These are phyloP conservation scores for Acrossocheilus fasciatus DNA, from an alignment of 2,797 vertebrate species.

Conservation along the genomic window DNA sequence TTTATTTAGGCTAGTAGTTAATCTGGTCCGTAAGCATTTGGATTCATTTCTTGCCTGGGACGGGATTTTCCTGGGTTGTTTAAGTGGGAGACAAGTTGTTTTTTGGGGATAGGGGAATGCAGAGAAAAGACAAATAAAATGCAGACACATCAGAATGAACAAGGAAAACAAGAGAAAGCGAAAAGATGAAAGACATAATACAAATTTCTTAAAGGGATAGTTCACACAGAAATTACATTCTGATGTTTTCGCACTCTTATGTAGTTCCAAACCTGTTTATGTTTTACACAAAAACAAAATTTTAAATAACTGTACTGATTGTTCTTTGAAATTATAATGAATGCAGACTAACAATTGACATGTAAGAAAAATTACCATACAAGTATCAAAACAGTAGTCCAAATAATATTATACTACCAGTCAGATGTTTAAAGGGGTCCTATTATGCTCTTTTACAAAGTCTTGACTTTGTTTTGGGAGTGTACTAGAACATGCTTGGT, in stretches of 20 bases:
- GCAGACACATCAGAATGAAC: neutral
- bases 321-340: constrained; percentile 3
- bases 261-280: neutral
- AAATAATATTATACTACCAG: neutral
- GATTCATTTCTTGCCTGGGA: constrained; percentile 5
- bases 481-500: no score
- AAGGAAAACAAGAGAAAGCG: constrained; percentile 26
- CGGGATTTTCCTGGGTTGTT: constrained; percentile 17
- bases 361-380: neutral
- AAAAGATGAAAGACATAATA: constrained; percentile 11
- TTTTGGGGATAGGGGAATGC: constrained; percentile 1
- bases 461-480: no score
- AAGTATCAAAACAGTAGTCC: neutral
- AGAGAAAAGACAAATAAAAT: constrained; percentile 16
- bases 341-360: neutral
- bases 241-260: neutral
- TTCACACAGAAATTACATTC: neutral
- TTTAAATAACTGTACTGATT: neutral
- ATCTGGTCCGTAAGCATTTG: constrained; percentile 27
- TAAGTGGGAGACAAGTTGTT: constrained; percentile 17
- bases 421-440: neutral
- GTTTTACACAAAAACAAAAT: neutral
- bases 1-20: constrained; percentile 21
- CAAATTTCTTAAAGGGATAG: neutral
- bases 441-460: no score